Percentiles rank a stretch among this genome's conserved stretches.
Conservation (phyloP, 2,797 vertebrate genomes). For the Cyprinodon diabolis region DNA sequence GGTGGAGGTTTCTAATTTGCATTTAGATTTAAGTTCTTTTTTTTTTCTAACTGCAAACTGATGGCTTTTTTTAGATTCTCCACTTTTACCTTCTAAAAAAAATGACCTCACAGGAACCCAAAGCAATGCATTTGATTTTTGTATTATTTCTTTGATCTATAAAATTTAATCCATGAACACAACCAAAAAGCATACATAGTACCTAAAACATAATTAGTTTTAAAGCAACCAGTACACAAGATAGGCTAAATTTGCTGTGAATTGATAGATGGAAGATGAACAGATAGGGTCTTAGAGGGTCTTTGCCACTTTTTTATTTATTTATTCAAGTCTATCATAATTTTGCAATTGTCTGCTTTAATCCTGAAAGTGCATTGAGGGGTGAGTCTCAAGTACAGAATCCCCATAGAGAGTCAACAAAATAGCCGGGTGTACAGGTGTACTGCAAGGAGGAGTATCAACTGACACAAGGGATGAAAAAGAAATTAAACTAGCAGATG, state of each 20-base stretch:
- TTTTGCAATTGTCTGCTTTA: neutral
- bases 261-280: neutral
- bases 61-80: conserved; percentile 35
- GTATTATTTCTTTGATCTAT: no score
- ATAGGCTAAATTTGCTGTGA: neutral
- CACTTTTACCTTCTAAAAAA: conserved; percentile 10
- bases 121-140: conserved; percentile 13
- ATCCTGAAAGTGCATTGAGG: neutral
- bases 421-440: neutral
- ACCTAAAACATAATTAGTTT: neutral
- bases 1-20: conserved; percentile 60
- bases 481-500: conserved; percentile 4
- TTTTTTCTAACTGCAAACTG: conserved; percentile 18
- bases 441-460: neutral
- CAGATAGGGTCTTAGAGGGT: no score
- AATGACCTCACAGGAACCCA: conserved; percentile 32
- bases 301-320: neutral
- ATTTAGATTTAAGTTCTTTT: conserved; percentile 59
- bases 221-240: neutral
- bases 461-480: neutral
- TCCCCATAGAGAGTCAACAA: neutral
- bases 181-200: neutral
- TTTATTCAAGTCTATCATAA: neutral
- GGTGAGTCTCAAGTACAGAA: neutral
- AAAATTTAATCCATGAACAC: neutral